phyloP scores from a whole-genome alignment of 1,140 invertebrate species.

The Frieseomelitta varia region DNA sequence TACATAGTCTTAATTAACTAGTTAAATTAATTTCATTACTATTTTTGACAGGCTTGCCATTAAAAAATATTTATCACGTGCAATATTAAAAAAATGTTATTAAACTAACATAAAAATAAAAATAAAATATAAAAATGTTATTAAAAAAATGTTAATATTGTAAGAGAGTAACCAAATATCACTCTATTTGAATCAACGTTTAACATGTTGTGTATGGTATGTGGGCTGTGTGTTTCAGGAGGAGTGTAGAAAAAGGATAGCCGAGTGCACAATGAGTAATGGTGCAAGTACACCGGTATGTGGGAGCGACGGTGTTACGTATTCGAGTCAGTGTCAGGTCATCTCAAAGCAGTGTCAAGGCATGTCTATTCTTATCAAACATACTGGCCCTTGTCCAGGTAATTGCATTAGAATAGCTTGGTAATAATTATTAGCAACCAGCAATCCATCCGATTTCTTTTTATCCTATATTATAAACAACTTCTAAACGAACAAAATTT shows the following conservation, averaged over 20 bases:
- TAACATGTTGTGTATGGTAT: not conserved
- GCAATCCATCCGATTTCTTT: not conserved
- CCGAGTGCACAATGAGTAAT: constrained; percentile 74
- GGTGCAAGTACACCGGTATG: constrained; percentile 85
- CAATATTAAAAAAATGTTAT: too few species aligned
- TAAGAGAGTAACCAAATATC: too few species aligned
- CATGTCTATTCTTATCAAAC: constrained; percentile 86
- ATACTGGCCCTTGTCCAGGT: constrained; percentile 88
- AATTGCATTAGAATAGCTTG: not conserved
- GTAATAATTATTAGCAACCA: not conserved
- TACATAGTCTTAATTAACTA: too few species aligned
- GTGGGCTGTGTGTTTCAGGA: constrained; percentile 70
- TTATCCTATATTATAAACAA: not conserved
- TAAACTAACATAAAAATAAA: too few species aligned
- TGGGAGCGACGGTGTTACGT: constrained; percentile 90
- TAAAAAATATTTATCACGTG: too few species aligned
- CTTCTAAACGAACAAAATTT: not conserved
- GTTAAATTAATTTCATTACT: too few species aligned
- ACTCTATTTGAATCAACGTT: not conserved
- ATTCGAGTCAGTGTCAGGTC: constrained; percentile 89
- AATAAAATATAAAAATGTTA: too few species aligned
- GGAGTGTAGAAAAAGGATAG: constrained; percentile 79
- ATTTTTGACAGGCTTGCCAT: too few species aligned
- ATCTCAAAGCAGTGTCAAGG: constrained; percentile 88
- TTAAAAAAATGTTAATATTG: not conserved